Evolutionary conservation across 1,140 invertebrate genomes (phyloP), one percentile per base, ranked within the genome.

Genomic region (Drosophila neocordata): DNA sequence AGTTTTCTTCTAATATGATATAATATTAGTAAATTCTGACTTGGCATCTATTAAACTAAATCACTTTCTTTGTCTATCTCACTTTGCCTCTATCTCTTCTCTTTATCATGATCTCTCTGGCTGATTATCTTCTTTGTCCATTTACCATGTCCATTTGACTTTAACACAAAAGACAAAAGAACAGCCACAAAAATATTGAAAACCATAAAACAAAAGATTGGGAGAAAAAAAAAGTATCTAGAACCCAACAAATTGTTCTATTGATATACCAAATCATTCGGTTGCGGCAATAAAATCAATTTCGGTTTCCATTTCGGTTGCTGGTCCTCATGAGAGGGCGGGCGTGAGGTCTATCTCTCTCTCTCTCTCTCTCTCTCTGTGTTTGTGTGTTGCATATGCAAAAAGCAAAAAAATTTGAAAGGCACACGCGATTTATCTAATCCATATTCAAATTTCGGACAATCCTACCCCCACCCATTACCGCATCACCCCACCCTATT

Each of bases 391-490:
- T 31, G 6, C 27, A 53, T 77, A 80, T 71, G 77, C 77, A 80
- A 80, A 80, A 70, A 48, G 77, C 77, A 80, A 80, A 80, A 70
- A 48, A 11, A 11, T 20, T 20, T 76, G 61, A 57, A 65, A 35
- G 65, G 69, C 76, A 87, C 79, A 83, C 82, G 75, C 82, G 72
- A 88, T 88, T 88, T 82, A 65, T 69, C 75, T 87, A 88, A 87
- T 88, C 82, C 82, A 88, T 87, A 88, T 87, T 87, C 82, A 82
- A 87, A 88, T 87, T 82, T 71, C 35, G 70, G 73, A 52, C 73
- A 77, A 76, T 68, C 38, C 67, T 18, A 34, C n/a, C 27, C 60
- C 41, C 27, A 2, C 34, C 22, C 4, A 24, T 38, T 53, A 44
- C 51, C 37, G 34, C 24, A 31, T 27, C 51, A 41, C 41, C 51